Evolutionary conservation across 2,797 vertebrate genomes (phyloP).

Genomic region (Microhierax caerulescens): DNA sequence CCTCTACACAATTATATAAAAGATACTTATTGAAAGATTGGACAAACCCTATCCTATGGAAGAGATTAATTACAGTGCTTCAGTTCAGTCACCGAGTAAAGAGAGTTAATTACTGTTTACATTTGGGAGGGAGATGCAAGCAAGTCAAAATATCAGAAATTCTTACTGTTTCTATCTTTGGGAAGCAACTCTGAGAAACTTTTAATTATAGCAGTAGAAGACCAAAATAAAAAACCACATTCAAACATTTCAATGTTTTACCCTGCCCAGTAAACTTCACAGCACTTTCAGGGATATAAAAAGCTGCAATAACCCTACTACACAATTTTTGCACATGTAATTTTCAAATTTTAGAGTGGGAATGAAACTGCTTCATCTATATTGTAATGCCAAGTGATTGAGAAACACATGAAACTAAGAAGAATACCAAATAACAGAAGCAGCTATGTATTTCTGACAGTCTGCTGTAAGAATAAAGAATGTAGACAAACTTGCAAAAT

Average conservation of each 20-base stretch:
- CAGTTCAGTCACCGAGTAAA: background rate
- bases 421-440: background rate
- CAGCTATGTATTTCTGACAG: background rate
- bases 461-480: background rate
- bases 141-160: constrained; percentile 56
- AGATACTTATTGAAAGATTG: background rate
- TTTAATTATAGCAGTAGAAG: background rate
- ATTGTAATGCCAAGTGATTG: background rate
- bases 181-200: background rate
- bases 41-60: background rate
- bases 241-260: background rate
- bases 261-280: background rate
- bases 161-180: background rate
- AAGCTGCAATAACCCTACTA: background rate
- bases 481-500: background rate
- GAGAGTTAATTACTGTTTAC: constrained; percentile 61
- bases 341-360: background rate
- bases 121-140: constrained; percentile 28
- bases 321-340: background rate
- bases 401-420: background rate
- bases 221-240: background rate
- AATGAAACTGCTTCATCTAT: background rate
- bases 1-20: background rate
- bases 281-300: background rate
- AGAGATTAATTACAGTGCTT: constrained; percentile 60